phyloP scores from a whole-genome alignment of 1,140 invertebrate species.

The Neotoxoptera formosana region DNA sequence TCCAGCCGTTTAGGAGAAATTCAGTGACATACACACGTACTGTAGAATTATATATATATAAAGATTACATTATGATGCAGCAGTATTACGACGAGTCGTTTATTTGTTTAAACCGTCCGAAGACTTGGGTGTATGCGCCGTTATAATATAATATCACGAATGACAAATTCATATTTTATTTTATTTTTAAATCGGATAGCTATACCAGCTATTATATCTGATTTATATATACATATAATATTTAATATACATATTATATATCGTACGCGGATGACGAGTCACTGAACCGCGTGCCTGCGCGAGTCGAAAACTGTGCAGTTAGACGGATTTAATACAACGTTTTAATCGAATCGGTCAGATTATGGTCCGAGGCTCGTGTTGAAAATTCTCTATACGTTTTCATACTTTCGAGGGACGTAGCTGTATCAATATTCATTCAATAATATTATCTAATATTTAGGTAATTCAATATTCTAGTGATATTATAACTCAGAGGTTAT shows the following conservation, averaged over 20 bases:
- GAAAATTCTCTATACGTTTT: not conserved
- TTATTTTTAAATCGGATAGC: not conserved
- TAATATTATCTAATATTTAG: not conserved
- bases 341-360: not conserved
- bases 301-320: not conserved
- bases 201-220: not conserved
- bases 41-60: too few relatives aligned
- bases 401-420: not conserved
- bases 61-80: too few relatives aligned
- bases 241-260: not conserved
- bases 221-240: not conserved
- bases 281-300: not conserved
- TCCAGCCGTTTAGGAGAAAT: too few relatives aligned
- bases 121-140: not conserved
- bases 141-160: not conserved
- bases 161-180: not conserved
- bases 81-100: not conserved
- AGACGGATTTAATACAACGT: not conserved
- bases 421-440: not conserved
- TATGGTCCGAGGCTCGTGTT: not conserved
- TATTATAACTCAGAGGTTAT: not conserved
- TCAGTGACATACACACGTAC: too few relatives aligned
- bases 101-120: conserved; percentile 4
- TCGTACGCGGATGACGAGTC: not conserved
- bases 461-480: not conserved